These are phyloP conservation scores for Tinamus major DNA, from an alignment of 2,797 vertebrate genomes.

Conservation along the genomic window DNA sequence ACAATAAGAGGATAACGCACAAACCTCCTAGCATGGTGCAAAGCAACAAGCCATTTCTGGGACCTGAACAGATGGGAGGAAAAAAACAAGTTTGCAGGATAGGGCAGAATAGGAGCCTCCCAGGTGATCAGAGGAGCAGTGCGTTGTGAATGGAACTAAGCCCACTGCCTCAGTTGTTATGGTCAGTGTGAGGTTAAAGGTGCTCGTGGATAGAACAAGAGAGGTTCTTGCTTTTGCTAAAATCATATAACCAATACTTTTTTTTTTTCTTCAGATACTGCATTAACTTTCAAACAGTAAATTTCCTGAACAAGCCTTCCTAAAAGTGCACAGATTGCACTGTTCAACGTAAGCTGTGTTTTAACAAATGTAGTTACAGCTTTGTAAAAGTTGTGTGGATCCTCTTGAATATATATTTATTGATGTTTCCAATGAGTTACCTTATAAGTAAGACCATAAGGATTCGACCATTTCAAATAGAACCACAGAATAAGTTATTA, in stretches of 20 bases:
- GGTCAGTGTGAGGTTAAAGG: neutral
- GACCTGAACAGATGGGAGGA: neutral
- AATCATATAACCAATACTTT: neutral
- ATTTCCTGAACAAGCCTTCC: neutral
- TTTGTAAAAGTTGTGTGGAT: neutral
- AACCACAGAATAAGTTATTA: neutral
- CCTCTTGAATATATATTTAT: neutral
- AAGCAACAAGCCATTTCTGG: neutral
- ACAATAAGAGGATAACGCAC: fast-evolving
- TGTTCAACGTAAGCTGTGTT: neutral
- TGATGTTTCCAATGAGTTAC: neutral
- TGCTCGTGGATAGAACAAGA: neutral
- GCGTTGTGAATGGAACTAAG: neutral
- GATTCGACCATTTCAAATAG: neutral
- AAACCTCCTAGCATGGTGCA: neutral
- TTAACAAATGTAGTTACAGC: neutral
- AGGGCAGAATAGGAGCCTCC: neutral
- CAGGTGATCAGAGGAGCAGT: neutral
- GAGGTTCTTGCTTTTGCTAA: neutral
- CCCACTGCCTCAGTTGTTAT: neutral
- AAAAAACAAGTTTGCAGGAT: neutral
- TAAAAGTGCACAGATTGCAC: neutral
- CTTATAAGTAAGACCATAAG: neutral
- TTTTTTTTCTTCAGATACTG: neutral
- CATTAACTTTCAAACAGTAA: neutral